A percentile compares a stretch with the other conserved stretches of the same genome.
phyloP scores from a whole-genome alignment of 2,797 vertebrate species.

The Manis crassicaudata region DNA sequence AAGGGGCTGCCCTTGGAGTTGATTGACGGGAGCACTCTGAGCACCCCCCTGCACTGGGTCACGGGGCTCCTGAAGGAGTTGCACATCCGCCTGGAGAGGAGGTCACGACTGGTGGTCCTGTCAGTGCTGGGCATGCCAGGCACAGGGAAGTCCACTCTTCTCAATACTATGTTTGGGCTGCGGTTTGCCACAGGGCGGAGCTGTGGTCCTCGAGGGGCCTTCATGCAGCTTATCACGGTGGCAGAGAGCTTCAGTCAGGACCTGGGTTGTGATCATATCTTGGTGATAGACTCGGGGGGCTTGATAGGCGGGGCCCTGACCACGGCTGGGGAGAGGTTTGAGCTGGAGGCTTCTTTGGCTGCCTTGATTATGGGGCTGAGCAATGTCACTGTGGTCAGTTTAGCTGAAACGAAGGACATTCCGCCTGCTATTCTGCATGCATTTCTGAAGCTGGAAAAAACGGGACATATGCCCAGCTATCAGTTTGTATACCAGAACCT shows the following conservation, averaged over 20 bases:
- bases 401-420: conserved; percentile 81
- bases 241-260: conserved; percentile 83
- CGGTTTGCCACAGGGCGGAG: conserved; percentile 86
- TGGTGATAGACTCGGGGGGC: conserved; percentile 85
- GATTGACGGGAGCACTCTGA: conserved; percentile 89
- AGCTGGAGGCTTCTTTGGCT: conserved; percentile 84
- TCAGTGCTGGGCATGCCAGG: conserved; percentile 85
- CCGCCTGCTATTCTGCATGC: conserved; percentile 81
- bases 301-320: conserved; percentile 82
- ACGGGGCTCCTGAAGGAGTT: conserved; percentile 87
- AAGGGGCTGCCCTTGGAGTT: conserved; percentile 89
- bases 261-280: conserved; percentile 84
- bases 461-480: conserved; percentile 78
- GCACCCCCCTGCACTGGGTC: conserved; percentile 88
- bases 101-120: conserved; percentile 85
- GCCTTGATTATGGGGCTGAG: conserved; percentile 85
- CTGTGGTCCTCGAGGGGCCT: conserved; percentile 83
- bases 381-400: conserved; percentile 81
- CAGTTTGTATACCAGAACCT: conserved; percentile 83
- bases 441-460: conserved; percentile 80
- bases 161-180: conserved; percentile 87
- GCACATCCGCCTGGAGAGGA: conserved; percentile 71
- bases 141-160: conserved; percentile 86
- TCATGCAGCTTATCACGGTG: conserved; percentile 84
- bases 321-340: conserved; percentile 74